Evolutionary conservation across 2,113 vertebrate genomes (phyloP), one percentile per base, ranked within the genome.

Genomic region (Phoenicopterus ruber): DNA sequence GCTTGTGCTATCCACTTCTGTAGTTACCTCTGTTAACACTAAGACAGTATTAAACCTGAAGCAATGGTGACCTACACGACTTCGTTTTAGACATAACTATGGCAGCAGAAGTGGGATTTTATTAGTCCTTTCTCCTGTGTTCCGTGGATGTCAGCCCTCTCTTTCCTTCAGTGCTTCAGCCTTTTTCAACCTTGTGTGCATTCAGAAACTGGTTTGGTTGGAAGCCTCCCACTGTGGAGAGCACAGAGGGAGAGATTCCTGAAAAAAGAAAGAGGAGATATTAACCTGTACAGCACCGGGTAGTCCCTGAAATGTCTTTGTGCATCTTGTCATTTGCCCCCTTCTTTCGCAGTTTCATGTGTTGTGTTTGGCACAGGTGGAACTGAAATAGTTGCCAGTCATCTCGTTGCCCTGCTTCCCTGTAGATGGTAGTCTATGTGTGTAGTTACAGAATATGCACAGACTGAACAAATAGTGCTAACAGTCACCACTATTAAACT

Each of bases 21-120:
- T 77, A 32, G 8, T 40, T 42, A 15, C 26, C 11, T 73, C 15
- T 90, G 7, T 31, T 78, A 76, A 58, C 13, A 38, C 20, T 9
- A 25, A 7, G 26, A n/a, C 57, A 58, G 17, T 47, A 29, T 15
- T 82, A 70, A 74, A 50, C 18, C 4, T 50, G 65, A 34, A 18
- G 29, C 18, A 18, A 0, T 54, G 17, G 13, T 74, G 67, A n/a
- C 11, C 28, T 3, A 0, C 38, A 28, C 3, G 31, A 3, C 31
- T 62, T 66, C 12, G 24, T 65, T 84, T 63, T 55, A 54, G 49
- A 11, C 1, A 4, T 49, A 71, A 11, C 11, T 80, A 7, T 38
- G 42, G 24, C 54, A 85, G 16, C 28, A 59, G 49, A 73, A 78
- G 13, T 40, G 18, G 17, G 4, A 2, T 5, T 50, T 71, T 85